Base-by-base conservation (phyloP, 1,140 invertebrate species). In the Sweltsa coloradensis region DNA sequence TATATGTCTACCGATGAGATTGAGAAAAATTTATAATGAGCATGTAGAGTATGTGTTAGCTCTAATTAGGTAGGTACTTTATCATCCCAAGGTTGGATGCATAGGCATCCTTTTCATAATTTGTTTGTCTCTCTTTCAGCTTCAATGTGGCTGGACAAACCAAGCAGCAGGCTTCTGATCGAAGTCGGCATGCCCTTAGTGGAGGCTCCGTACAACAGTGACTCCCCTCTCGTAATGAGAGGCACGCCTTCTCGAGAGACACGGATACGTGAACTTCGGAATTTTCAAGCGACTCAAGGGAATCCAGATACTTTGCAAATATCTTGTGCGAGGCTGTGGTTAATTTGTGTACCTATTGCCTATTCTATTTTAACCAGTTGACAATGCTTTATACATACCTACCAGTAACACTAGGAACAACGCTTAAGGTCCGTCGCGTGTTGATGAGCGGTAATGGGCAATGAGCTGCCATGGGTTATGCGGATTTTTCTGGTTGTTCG, bases 181-280 rank as follows among this genome's bases (percentile, higher is more conserved):
- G 89, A 95, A 57, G 78, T 79, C 66, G 79, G 80, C 23, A 63
- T 95, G 11, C 74, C 82, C 18, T 79, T 82, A 57, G 79, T 97
- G 58, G 91, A 95, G 66, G 69, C 85, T 13, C 89, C 90, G 1
- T 97, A 90, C 57, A 94, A 96, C 63, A 92, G 86, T 65, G 90
- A 97, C 69, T 76, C 77, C 21, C 75, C 78, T 5, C 64, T 98
- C 1, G 76, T 96, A 3, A 75, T 79, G 57, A 73, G 93, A 54
- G 78, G 41, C 90, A 94, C 71, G 82, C 86, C 1, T 99, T 91
- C 69, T 99, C 6, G 89, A 98, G 59, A 74, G 96, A 48, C 90
- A 97, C 69, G 93, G 95, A 5, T 95, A 90, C 57, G 97, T 99
- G 40, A 99, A 99, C 69, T 99, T 94, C 77, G 96, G 96, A 1